Base-by-base conservation (phyloP, 1,140 invertebrate genomes). In the Drosophila baimaii region DNA sequence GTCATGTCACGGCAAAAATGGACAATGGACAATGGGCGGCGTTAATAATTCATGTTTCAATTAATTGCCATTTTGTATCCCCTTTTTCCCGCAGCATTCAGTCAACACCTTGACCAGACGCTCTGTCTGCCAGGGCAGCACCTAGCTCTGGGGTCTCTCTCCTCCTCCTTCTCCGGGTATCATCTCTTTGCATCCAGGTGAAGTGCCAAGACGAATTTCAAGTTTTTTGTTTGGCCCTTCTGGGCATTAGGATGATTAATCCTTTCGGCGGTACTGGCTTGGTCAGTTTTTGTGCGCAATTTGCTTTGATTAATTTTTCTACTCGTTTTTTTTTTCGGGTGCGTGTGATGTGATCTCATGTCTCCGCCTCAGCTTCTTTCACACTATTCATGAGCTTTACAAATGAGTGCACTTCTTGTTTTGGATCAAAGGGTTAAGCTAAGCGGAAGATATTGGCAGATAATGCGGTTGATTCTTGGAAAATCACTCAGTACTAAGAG, bases 31-130 rank as follows among this genome's bases (percentile, higher is more conserved):
- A 81, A 77, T 81, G 82, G 83, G 79, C 81, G 78, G 81, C 77
- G 76, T 90, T 90, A 90, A 90, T 90, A 90, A 90, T 90, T 90
- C 86, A 90, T 90, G 86, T 90, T 90, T 90, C 85, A 90, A 90
- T 90, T 90, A 90, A 90, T 90, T 90, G 86, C 86, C 86, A 90
- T 90, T 90, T 90, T 90, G 86, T 79, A 79, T 68, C 79, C 83
- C 75, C 63, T 76, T 68, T 76, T 68, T 49, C 52, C 73, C 51
- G 25, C 58, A 47, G 44, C 46, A 41, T 19, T 54, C 83, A 88
- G 79, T 86, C 83, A 86, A 88, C 83, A 86, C 83, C 83, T 86
- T 86, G 83, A 88, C 83, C 83, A 86, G 68, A 56, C 61, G 52
- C 31, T 73, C 69, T 73, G 71, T 74, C 47, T 65, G 68, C 17